Evolutionary conservation across 1,140 invertebrate genomes (phyloP), one percentile per base, ranked within the genome.

Genomic region (Coptotermes formosanus): DNA sequence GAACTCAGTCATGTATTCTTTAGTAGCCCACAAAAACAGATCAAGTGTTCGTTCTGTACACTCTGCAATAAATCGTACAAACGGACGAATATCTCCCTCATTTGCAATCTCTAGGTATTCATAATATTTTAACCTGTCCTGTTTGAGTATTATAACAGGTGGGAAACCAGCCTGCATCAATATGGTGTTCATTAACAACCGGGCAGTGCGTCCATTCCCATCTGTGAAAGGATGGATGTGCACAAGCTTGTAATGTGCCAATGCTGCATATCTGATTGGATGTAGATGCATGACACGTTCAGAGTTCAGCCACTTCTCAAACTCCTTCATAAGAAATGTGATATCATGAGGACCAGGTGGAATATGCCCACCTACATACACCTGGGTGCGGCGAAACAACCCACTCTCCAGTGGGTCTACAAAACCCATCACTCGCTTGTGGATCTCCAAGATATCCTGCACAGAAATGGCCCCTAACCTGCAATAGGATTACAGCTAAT

Each of bases 151-250:
- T 84, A 99, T 98, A 11, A 99, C 97, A 0, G 98, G 98, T 8
- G 98, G 98, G 92, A 97, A 99, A 1, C 98, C 98, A n/a, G 97
- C 96, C 91, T 97, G 96, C 96, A 99, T 98, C n/a, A 99, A 92
- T 87, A 99, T 95, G 87, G 98, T 93, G 90, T 99, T 99, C 98
- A 99, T 99, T 0, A 99, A 92, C 16, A 99, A 92, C 69, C 98
- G 92, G 6, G 97, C 97, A 0, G 98, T 99, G 89, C 98, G 93
- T 1, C 98, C 98, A 90, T 99, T 99, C 48, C 98, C 98, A 91
- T 98, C 97, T 0, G 94, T 93, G 90, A 98, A 98, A 1, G 97
- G 97, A 92, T 99, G 98, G 88, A 99, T 98, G 89, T 97, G 96
- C 1, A 99, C 98, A 84, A 99, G 90, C 85, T 94, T 94, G 89